phyloP scores from a whole-genome alignment of 2,113 vertebrate genomes.

The Sterrhoptilus dennistouni region DNA sequence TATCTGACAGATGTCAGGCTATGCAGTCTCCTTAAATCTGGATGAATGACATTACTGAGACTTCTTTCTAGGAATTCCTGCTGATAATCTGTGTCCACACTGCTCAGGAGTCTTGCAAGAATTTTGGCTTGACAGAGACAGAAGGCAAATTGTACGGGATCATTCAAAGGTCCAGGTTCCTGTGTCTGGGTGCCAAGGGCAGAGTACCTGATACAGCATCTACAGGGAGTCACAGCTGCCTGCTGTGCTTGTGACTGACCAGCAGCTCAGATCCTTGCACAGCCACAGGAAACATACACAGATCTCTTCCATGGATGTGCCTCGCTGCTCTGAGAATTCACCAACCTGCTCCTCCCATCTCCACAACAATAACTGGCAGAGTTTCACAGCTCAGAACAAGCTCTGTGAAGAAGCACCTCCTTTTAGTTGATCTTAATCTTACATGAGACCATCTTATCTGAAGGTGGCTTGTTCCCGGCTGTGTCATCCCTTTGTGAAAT shows the following conservation, averaged over 20 bases:
- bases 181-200: neutral
- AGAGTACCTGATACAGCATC: accelerated
- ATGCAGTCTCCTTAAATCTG: neutral
- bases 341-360: neutral
- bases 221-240: neutral
- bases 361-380: accelerated
- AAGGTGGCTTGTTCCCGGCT: neutral
- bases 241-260: neutral
- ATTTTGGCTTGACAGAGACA: neutral
- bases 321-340: neutral
- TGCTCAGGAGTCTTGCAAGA: neutral
- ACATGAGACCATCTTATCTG: neutral
- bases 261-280: neutral
- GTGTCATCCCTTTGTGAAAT: neutral
- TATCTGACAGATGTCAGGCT: neutral
- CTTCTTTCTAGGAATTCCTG: neutral
- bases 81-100: neutral
- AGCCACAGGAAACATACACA: neutral
- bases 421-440: neutral
- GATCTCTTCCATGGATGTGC: neutral
- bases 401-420: neutral
- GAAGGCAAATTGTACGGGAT: neutral
- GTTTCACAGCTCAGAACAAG: neutral
- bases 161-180: neutral
- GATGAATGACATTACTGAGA: neutral